Base-by-base conservation (phyloP, 1,140 invertebrate genomes). In the Plectrocnemia conspersa region DNA sequence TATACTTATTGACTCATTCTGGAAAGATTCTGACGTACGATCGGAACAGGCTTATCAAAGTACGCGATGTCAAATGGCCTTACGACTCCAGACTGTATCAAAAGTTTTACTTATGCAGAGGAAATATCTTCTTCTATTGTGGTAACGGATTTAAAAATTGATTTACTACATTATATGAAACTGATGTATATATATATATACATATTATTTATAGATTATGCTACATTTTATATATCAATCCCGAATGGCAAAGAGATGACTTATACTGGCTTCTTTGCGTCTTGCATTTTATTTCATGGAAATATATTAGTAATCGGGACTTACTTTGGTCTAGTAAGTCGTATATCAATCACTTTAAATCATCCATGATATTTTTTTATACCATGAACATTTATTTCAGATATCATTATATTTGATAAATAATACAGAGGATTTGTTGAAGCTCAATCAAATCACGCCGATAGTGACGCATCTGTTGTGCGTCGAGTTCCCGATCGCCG, bases 111-210 rank as follows among this genome's bases (percentile, higher is more conserved):
- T 47, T 59, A n/a, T 59, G 38, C 27, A 49, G 47, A 25, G 58
- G 58, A 55, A 59, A 29, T 29, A 59, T 55, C 33, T 49, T 59
- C 29, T 40, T 59, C 29, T 59, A 59, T 38, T 40, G 52, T 27
- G 54, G 58, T 59, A n/a, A 50, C 35, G 53, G 47, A 18, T 53
- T 25, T 13, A 13, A 23, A 16, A 6, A 21, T 44, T n/a, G 5
- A 15, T 25, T 46, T 15, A 46, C 3, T 24, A 18, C 15, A 6
- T 6, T 38, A 7, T 38, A 7, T 38, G 7, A 13, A 9, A 18
- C 10, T 9, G 5, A 44, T 44, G 21, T 21, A 4, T n/a, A 18
- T 10, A 18, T 16, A 19, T 24, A 2, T 22, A 10, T 3, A 13
- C n/a, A n/a, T 24, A 16, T 46, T 46, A 3, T 22, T 46, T 45